phyloP scores from a whole-genome alignment of 30 jellyfish, hydroid and myxozoan species.

The Phacellophora camtschatica region DNA sequence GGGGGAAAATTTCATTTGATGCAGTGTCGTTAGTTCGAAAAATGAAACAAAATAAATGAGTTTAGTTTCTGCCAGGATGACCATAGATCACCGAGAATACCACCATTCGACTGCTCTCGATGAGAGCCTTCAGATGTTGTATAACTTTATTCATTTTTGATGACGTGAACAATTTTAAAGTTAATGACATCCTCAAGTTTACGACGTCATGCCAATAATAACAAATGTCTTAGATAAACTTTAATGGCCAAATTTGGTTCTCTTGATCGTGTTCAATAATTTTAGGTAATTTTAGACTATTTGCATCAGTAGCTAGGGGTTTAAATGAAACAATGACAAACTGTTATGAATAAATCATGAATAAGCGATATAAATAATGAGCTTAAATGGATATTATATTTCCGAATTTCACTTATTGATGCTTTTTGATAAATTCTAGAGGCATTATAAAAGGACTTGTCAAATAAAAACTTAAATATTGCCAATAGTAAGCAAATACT shows the following conservation, averaged over 20 bases:
- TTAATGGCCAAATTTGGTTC: neutral
- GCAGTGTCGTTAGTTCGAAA: too few relatives aligned
- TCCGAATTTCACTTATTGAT: neutral
- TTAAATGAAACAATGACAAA: neutral
- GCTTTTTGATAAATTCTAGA: neutral
- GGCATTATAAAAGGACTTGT: neutral
- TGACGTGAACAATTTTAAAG: neutral
- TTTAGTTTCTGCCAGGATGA: too few relatives aligned
- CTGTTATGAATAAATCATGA: neutral
- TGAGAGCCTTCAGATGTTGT: neutral
- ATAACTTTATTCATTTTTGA: neutral
- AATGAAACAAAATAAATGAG: too few relatives aligned
- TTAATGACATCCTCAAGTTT: neutral
- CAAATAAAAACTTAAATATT: neutral
- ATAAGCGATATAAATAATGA: neutral
- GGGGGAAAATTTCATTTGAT: too few relatives aligned
- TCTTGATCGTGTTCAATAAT: too few relatives aligned
- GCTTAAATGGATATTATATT: neutral
- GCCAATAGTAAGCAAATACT: neutral
- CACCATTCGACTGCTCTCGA: too few relatives aligned
- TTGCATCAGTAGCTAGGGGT: too few relatives aligned
- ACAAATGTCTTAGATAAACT: neutral
- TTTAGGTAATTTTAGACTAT: too few relatives aligned
- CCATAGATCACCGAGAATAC: neutral
- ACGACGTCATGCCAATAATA: constrained; percentile 12